Percentiles rank a stretch among this genome's conserved stretches.
phyloP scores from a whole-genome alignment of 2,113 vertebrate genomes.

The Ciconia maguari region DNA sequence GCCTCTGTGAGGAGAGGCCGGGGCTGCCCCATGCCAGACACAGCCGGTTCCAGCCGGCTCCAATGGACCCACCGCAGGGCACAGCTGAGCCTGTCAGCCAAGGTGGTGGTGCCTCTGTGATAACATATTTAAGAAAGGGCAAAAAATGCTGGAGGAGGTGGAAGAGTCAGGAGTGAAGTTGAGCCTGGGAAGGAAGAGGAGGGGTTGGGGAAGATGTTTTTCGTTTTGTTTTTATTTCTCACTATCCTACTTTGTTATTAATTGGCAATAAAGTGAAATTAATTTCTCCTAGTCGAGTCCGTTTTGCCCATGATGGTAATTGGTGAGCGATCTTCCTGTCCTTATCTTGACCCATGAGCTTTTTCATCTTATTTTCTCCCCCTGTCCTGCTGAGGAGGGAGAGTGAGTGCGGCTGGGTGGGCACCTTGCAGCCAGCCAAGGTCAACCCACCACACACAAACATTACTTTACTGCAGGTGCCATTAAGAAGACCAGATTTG shows the following conservation, averaged over 20 bases:
- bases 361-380: not conserved
- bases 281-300: not conserved
- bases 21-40: not conserved
- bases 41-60: no score
- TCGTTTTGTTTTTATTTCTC: not conserved
- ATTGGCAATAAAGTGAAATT: not conserved
- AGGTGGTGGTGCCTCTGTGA: not conserved
- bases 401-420: not conserved
- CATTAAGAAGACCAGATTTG: not conserved
- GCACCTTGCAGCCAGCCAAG: not conserved
- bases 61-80: not conserved
- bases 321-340: not conserved
- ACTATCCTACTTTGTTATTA: not conserved
- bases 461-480: not conserved
- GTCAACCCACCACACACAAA: not conserved
- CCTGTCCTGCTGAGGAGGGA: not conserved
- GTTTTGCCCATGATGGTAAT: not conserved
- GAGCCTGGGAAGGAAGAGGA: not conserved
- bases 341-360: not conserved
- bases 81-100: not conserved
- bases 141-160: not conserved
- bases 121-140: not conserved
- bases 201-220: not conserved
- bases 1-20: not conserved
- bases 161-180: not conserved